phyloP scores from a whole-genome alignment of 2,888 invertebrate genomes.

The Meiosimyza platycephala region DNA sequence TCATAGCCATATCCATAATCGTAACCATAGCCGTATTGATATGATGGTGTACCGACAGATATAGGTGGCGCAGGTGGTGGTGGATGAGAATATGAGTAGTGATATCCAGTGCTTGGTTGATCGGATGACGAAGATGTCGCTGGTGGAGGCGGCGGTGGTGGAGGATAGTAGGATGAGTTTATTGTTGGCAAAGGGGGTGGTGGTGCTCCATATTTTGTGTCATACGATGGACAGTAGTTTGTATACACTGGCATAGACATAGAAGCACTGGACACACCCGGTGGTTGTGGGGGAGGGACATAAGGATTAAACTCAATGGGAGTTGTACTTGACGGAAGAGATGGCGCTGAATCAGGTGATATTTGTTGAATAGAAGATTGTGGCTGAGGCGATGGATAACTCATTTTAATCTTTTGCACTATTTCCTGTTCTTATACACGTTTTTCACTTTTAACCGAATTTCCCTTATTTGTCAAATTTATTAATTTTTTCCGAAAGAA shows the following conservation, averaged over 20 bases:
- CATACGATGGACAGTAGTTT: slow-evolving; percentile 17
- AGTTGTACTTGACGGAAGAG: slow-evolving; percentile 29
- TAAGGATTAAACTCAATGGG: slow-evolving; percentile 38
- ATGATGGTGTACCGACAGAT: neutral
- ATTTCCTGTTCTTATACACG: no score
- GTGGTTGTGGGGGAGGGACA: slow-evolving; percentile 36
- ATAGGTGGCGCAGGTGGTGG: slow-evolving; percentile 39
- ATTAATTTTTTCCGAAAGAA: no score
- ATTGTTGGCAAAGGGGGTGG: neutral
- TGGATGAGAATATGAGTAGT: slow-evolving; percentile 41
- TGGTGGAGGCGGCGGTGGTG: slow-evolving; percentile 22
- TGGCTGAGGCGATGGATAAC: slow-evolving; percentile 48
- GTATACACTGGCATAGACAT: slow-evolving; percentile 22
- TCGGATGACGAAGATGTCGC: neutral
- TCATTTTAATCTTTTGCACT: slow-evolving; percentile 36
- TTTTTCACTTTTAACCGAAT: no score
- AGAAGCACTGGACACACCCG: slow-evolving; percentile 17
- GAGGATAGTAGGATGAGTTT: slow-evolving; percentile 10
- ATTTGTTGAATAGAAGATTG: slow-evolving; percentile 45
- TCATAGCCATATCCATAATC: slow-evolving; percentile 26
- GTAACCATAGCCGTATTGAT: slow-evolving; percentile 24
- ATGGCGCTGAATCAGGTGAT: slow-evolving; percentile 9
- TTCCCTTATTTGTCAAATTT: no score
- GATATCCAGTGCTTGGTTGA: slow-evolving; percentile 26
- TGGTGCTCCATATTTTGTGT: slow-evolving; percentile 6